Base-by-base conservation (phyloP, 1,140 invertebrate species). In the Luehdorfia chinensis region DNA sequence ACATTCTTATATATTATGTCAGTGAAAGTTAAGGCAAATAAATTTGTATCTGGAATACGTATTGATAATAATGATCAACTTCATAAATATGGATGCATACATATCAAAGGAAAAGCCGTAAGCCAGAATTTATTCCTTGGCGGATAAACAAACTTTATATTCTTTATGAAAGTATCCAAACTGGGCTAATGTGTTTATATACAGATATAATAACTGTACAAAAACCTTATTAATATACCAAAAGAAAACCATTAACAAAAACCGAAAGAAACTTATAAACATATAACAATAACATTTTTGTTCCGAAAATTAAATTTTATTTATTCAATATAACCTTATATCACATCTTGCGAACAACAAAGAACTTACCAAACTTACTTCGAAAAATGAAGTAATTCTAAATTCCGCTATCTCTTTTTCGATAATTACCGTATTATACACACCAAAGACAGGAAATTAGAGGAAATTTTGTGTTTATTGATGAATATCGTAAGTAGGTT, bases 91-190 rank as follows among this genome's bases (percentile, higher is more conserved):
- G 21, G 14, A 41, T 27, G 23, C 12, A 41, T 41, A 12, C 12
- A 27, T 41, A 13, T 41, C 8, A 41, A 41, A 27, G 36, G 36
- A 7, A 9, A 9, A n/a, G 25, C 13, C 13, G 23, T 8, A 39
- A 25, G 1, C 21, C 36, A n/a, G n/a, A 39, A 27, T 41, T 41
- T 41, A 41, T 41, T 27, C 8, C 13, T 25, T 25, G 36, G 15
- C 12, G 12, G 21, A 13, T 7, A 8, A 18, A 15, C 19, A n/a
- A n/a, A n/a, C 12, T 12, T 39, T 27, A 21, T 8, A 39, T 39
- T 15, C 25, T 11, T 14, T 25, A 27, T 39, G 12, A 39, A 12
- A 27, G 11, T 27, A 7, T 27, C 8, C 25, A 27, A n/a, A 27
- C 3, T 27, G 2, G 11, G 25, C 25, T n/a, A 27, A 27, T 7